A percentile compares a stretch with the other conserved stretches of the same genome.
Conservation (phyloP, 2,888 invertebrate genomes). For the Chrysopilus asiliformis region DNA sequence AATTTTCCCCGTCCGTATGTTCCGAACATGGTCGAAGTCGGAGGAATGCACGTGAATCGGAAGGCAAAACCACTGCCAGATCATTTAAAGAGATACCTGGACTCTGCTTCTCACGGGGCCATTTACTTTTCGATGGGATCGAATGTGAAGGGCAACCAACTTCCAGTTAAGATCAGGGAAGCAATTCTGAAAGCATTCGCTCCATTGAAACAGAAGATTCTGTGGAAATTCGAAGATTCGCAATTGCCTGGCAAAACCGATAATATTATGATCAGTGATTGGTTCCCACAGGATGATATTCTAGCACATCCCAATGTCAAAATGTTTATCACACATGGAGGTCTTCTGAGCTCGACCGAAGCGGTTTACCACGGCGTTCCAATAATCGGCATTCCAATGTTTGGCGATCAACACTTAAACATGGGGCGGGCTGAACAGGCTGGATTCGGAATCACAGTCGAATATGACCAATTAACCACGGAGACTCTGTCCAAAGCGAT, state of each 20-base stretch:
- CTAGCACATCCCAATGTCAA: slow-evolving; percentile 37
- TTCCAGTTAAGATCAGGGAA: slow-evolving; percentile 23
- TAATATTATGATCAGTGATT: slow-evolving; percentile 27
- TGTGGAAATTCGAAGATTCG: slow-evolving; percentile 13
- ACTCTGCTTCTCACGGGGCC: slow-evolving; percentile 34
- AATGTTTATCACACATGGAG: slow-evolving; percentile 42
- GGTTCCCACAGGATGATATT: no score
- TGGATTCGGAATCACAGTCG: slow-evolving; percentile 19
- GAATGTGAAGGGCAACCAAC: slow-evolving; percentile 24
- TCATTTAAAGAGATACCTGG: slow-evolving; percentile 32
- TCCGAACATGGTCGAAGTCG: slow-evolving; percentile 34
- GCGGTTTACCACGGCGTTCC: slow-evolving; percentile 35
- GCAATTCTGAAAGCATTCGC: slow-evolving; percentile 19
- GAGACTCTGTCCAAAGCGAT: slow-evolving; percentile 18
- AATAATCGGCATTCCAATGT: slow-evolving; percentile 32
- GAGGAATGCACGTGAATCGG: slow-evolving; percentile 33
- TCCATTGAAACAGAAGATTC: slow-evolving; percentile 11
- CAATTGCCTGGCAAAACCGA: slow-evolving; percentile 9
- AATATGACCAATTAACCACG: slow-evolving; percentile 18
- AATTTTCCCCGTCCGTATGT: slow-evolving; percentile 29
- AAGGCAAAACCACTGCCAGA: slow-evolving; percentile 24
- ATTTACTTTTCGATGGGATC: slow-evolving; percentile 39
- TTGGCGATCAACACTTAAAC: slow-evolving; percentile 28
- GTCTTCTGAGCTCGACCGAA: slow-evolving; percentile 38
- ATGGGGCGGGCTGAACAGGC: slow-evolving; percentile 16